Percentiles rank a stretch among this genome's conserved stretches.
These are phyloP conservation scores for Drosophila cognata DNA, from an alignment of 2,888 invertebrate species.

Conservation along the genomic window DNA sequence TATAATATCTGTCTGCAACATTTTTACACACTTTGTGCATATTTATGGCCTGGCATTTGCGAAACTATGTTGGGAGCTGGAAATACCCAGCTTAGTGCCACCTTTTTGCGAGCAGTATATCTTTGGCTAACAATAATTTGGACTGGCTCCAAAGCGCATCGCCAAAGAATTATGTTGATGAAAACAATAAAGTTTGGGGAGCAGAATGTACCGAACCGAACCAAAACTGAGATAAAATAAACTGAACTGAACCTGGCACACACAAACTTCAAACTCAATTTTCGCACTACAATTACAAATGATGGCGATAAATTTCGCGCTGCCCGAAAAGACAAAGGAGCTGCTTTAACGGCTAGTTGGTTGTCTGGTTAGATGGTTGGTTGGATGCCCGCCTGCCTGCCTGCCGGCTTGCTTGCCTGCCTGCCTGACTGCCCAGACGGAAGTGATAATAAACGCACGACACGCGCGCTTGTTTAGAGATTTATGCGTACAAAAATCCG, in stretches of 20 bases:
- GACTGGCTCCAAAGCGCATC: slow-evolving; percentile 69
- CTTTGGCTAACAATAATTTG: slow-evolving; percentile 75
- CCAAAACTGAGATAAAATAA: slow-evolving; percentile 11
- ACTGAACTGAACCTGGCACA: slow-evolving; percentile 9
- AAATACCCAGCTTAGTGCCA: slow-evolving; percentile 71
- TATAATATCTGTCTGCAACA: slow-evolving; percentile 50
- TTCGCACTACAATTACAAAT: slow-evolving; percentile 82
- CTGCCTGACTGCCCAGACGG: slow-evolving; percentile 51
- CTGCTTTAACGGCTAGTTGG: slow-evolving; percentile 33
- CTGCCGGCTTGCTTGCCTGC: neutral
- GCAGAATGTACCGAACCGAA: slow-evolving; percentile 22
- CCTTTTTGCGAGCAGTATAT: slow-evolving; percentile 66
- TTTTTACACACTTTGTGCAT: slow-evolving; percentile 48
- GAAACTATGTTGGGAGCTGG: slow-evolving; percentile 59
- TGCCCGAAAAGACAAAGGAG: slow-evolving; percentile 69
- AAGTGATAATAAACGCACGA: slow-evolving; percentile 79
- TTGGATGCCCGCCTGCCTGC: slow-evolving; percentile 15
- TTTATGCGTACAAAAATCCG: slow-evolving; percentile 74
- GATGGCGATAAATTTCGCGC: slow-evolving; percentile 80
- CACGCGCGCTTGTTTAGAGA: slow-evolving; percentile 79
- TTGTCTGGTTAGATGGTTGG: slow-evolving; percentile 33
- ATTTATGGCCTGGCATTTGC: slow-evolving; percentile 58
- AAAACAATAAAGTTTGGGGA: slow-evolving; percentile 70
- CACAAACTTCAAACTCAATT: slow-evolving; percentile 78
- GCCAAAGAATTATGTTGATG: slow-evolving; percentile 77